These are phyloP conservation scores for Sphaerodactylus townsendi DNA, from an alignment of 2,113 vertebrate species.

Conservation along the genomic window DNA sequence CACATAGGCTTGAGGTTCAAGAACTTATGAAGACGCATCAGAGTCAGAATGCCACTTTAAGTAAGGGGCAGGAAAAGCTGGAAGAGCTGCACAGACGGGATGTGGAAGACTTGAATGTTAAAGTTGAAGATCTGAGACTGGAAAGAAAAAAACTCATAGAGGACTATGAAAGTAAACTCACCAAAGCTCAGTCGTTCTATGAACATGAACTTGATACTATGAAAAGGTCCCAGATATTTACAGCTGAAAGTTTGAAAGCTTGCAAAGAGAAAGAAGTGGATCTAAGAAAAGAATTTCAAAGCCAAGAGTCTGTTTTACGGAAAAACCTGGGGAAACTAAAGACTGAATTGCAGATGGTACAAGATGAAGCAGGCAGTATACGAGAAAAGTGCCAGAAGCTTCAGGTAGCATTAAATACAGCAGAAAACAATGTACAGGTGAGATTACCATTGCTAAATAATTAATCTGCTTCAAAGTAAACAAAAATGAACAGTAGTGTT, in stretches of 20 bases:
- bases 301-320: conserved; percentile 89
- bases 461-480: background rate
- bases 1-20: conserved; percentile 90
- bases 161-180: conserved; percentile 94
- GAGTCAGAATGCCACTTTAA: conserved; percentile 87
- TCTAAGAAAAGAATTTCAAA: conserved; percentile 92
- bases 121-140: conserved; percentile 87
- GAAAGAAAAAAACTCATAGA: conserved; percentile 93
- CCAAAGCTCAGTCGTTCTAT: conserved; percentile 95
- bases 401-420: conserved; percentile 80
- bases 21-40: conserved; percentile 91
- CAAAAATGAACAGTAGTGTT: background rate
- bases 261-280: conserved; percentile 96
- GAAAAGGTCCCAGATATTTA: conserved; percentile 95
- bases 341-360: conserved; percentile 85
- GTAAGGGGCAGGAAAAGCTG: conserved; percentile 90
- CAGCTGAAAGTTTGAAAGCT: conserved; percentile 90
- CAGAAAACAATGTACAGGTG: conserved; percentile 90
- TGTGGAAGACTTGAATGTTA: conserved; percentile 85
- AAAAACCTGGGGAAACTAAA: conserved; percentile 88
- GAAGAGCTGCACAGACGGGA: conserved; percentile 87
- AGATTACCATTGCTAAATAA: background rate
- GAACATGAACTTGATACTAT: conserved; percentile 95
- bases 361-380: conserved; percentile 90
- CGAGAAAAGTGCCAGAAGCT: conserved; percentile 91